Evolutionary conservation across 2,113 vertebrate genomes (phyloP), one percentile per base, ranked within the genome.

Genomic region (Neolamprologus kungweensis): DNA sequence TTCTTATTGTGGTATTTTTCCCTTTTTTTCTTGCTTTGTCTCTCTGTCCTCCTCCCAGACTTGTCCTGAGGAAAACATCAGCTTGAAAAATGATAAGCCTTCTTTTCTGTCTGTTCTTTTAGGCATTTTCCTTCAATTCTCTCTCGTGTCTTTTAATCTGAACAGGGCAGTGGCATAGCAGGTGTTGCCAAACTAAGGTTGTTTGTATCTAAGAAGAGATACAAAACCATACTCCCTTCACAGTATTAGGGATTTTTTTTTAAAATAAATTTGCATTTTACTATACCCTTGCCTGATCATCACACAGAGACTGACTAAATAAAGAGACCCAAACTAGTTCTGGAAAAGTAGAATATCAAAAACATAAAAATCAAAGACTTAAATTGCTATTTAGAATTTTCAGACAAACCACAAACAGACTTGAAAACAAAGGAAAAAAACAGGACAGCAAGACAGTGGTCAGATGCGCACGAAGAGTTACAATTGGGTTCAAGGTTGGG

Each of bases 1-100:
- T 95, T 95, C 85, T 93, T 94, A 94, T 94, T 94, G 82, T 92
- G 83, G 75, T 85, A 85, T 83, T 89, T 83, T 83, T 11, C 5
- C 4, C 4, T 8, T 28, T 89, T 87, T 87, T 90, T 87, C 7
- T 89, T 54, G 6, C 73, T 35, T 82, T 42, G 40, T 55, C 47
- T 91, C 58, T 80, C 33, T 2, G 16, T 85, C 68, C 68, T 79
- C 85, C 82, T 89, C 47, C 23, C n/a, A 79, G 60, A 71, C 68
- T 87, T 81, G 68, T 92, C 93, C 89, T 14, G 11, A 82, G 89
- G 78, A 93, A 89, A 87, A 65, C 58, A 79, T 83, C 73, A 84
- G 55, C 89, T 91, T 87, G 91, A 93, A 91, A 91, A 93, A 92
- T 87, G 37, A 92, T 87, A 84, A 82, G 16, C 60, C 8, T 71